Percentiles rank a stretch among this genome's conserved stretches.
These are phyloP conservation scores for Eristalis tenax DNA, from an alignment of 2,888 invertebrate species.

Conservation along the genomic window DNA sequence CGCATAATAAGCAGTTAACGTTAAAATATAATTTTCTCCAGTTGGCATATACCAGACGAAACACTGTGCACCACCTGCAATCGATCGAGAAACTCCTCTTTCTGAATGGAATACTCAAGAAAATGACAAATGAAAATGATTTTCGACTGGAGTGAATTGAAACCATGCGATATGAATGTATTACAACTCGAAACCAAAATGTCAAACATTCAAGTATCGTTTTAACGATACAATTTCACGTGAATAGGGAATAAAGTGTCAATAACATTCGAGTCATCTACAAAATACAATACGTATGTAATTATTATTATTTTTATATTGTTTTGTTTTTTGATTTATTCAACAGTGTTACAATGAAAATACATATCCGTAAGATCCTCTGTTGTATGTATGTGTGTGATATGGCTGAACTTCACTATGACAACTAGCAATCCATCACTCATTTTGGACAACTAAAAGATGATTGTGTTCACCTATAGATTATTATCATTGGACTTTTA, in stretches of 20 bases:
- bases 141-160: neutral
- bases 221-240: constrained; percentile 3
- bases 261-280: constrained; percentile 45
- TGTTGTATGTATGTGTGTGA: constrained; percentile 20
- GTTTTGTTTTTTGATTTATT: neutral
- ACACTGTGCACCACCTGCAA: no score
- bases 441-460: constrained; percentile 65
- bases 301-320: neutral
- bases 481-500: constrained; percentile 26
- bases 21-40: no score
- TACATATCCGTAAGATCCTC: constrained; percentile 43
- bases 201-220: neutral
- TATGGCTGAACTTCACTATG: constrained; percentile 39
- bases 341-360: neutral
- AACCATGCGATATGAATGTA: neutral
- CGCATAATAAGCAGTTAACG: no score
- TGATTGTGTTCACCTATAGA: constrained; percentile 67
- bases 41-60: no score
- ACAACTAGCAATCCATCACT: constrained; percentile 66
- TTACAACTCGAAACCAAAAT: neutral
- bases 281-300: neutral
- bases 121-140: neutral
- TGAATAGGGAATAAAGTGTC: constrained; percentile 22
- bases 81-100: no score
- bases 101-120: neutral